Conservation (phyloP, 35 echinoderm and acorn worm genomes). For the Hemicentrotus pulcherrimus region DNA sequence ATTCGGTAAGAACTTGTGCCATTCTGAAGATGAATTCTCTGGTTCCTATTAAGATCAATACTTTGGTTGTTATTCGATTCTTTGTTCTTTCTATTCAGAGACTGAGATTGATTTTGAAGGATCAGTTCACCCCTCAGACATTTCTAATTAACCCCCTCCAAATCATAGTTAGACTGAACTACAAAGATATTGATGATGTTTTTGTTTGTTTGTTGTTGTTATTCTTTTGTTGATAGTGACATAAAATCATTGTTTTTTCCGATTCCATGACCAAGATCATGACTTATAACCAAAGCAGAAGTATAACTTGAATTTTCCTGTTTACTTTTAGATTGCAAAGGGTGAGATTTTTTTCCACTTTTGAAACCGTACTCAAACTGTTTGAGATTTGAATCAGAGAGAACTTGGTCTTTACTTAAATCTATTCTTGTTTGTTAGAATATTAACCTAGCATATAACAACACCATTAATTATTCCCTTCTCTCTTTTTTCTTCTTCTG, state of each 20-base stretch:
- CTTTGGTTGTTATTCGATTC: no score
- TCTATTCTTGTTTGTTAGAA: background rate
- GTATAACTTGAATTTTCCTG: background rate
- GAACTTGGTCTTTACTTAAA: background rate
- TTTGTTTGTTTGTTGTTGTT: no score
- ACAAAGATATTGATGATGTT: no score
- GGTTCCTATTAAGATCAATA: no score
- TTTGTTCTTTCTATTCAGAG: no score
- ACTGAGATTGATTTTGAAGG: no score
- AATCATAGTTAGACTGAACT: no score
- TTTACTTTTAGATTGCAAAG: background rate
- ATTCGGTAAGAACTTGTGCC: constrained; percentile 76
- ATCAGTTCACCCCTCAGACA: no score
- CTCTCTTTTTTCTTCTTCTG: background rate
- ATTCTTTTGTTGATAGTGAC: no score
- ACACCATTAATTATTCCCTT: background rate
- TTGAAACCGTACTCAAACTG: background rate
- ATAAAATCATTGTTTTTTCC: no score
- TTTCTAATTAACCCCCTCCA: no score
- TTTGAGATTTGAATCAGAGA: background rate
- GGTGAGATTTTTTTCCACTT: background rate
- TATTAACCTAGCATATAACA: background rate
- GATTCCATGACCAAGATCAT: background rate
- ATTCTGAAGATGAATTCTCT: no score
- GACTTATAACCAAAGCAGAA: background rate